Conservation (phyloP, 1,140 invertebrate species). For the Diorhabda sublineata region DNA sequence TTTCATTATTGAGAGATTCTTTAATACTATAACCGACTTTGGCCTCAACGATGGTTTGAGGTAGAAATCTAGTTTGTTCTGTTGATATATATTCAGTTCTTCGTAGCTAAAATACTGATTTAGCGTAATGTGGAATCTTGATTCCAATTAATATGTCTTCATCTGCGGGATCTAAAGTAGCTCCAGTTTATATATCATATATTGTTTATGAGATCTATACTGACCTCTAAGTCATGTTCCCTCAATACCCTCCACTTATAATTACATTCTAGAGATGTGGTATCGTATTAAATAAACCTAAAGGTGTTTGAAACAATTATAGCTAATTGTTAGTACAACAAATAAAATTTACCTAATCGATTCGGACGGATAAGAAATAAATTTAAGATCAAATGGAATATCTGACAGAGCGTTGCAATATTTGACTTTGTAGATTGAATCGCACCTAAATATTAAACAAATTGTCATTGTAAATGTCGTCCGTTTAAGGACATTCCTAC, state of each 20-base stretch:
- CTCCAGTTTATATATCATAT: constrained; percentile 75
- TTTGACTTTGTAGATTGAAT: constrained; percentile 88
- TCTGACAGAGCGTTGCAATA: constrained; percentile 96
- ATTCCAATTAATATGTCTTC: constrained; percentile 84
- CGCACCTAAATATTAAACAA: constrained; percentile 61
- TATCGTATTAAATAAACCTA: constrained; percentile 94
- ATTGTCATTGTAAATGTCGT: neutral
- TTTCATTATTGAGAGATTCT: constrained; percentile 91
- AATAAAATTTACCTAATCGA: constrained; percentile 65
- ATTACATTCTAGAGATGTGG: constrained; percentile 86
- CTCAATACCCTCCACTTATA: constrained; percentile 96
- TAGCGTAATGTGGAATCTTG: constrained; percentile 89
- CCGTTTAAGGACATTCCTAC: constrained; percentile 35
- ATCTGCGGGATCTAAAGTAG: constrained; percentile 79
- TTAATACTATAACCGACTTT: constrained; percentile 98
- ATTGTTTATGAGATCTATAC: constrained; percentile 95
- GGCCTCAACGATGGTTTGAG: constrained; percentile 91
- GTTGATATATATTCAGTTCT: constrained; percentile 99
- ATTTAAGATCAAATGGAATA: constrained; percentile 98
- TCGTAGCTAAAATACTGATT: constrained; percentile 92
- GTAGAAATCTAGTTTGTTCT: constrained; percentile 95
- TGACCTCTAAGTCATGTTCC: constrained; percentile 94
- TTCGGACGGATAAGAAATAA: constrained; percentile 95
- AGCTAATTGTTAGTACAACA: neutral
- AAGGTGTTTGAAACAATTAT: neutral